Evolutionary conservation across 2,888 invertebrate species (phyloP).

Genomic region (Schizotus pectinicornis): DNA sequence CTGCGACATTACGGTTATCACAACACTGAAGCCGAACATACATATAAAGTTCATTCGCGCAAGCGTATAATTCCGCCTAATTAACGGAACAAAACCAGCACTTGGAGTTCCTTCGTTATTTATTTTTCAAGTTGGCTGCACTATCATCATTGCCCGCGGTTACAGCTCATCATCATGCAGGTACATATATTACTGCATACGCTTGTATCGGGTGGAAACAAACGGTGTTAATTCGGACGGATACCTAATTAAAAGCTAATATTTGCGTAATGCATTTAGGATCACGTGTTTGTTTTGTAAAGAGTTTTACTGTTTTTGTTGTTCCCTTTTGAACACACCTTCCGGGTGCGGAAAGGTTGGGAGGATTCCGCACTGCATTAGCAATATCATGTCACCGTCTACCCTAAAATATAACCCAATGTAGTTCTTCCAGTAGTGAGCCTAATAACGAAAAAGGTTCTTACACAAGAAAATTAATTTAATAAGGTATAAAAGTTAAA

Average conservation of each 20-base stretch:
- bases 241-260: slow-evolving; percentile 26
- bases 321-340: not conserved
- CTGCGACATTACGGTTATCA: slow-evolving; percentile 27
- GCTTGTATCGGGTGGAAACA: slow-evolving; percentile 11
- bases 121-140: slow-evolving; percentile 20
- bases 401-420: too few relatives aligned
- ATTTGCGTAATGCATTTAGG: slow-evolving; percentile 24
- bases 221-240: slow-evolving; percentile 14
- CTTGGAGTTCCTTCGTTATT: slow-evolving; percentile 1
- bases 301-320: slow-evolving; percentile 22
- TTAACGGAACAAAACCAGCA: slow-evolving; percentile 1
- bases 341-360: not conserved
- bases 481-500: too few relatives aligned
- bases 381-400: too few relatives aligned
- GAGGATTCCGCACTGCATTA: too few relatives aligned
- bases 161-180: too few relatives aligned
- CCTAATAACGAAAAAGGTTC: too few relatives aligned
- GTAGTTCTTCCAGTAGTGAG: too few relatives aligned
- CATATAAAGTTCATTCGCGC: slow-evolving; percentile 2
- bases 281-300: slow-evolving; percentile 16
- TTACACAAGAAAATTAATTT: too few relatives aligned
- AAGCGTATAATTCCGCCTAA: slow-evolving; percentile 23
- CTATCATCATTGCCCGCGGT: too few relatives aligned
- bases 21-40: slow-evolving; percentile 20
- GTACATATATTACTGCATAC: slow-evolving; percentile 6